Evolutionary conservation across 2,113 vertebrate genomes (phyloP).

Genomic region (Grus americana): DNA sequence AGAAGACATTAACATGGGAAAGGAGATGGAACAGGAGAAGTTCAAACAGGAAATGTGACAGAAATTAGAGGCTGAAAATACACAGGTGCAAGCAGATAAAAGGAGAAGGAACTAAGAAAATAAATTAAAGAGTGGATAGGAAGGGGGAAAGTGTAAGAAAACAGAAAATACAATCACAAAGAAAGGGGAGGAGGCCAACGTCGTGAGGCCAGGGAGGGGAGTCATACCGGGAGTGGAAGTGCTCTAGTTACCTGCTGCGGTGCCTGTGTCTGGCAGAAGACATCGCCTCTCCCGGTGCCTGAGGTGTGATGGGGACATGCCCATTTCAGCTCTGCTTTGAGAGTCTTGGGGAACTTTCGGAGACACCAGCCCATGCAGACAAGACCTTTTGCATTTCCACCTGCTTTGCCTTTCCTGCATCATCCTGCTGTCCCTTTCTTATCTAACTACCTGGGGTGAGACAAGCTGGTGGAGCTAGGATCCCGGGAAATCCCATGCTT

Average conservation of each 20-base stretch:
- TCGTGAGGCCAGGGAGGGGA: background rate
- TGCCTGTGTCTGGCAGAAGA: background rate
- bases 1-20: background rate
- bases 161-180: background rate
- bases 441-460: accelerated
- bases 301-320: too few species aligned
- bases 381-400: background rate
- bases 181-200: background rate
- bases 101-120: background rate
- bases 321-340: background rate
- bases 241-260: background rate
- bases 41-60: constrained; percentile 36
- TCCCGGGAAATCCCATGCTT: too few species aligned
- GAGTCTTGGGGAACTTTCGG: background rate
- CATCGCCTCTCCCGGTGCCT: accelerated
- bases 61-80: constrained; percentile 45
- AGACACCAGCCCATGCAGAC: background rate
- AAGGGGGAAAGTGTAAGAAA: background rate
- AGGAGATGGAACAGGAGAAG: background rate
- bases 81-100: background rate
- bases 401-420: background rate
- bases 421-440: background rate
- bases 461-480: background rate
- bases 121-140: background rate
- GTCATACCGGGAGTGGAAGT: background rate